phyloP scores from a whole-genome alignment of 1,140 invertebrate genomes.

The Eupristina koningsbergeri region DNA sequence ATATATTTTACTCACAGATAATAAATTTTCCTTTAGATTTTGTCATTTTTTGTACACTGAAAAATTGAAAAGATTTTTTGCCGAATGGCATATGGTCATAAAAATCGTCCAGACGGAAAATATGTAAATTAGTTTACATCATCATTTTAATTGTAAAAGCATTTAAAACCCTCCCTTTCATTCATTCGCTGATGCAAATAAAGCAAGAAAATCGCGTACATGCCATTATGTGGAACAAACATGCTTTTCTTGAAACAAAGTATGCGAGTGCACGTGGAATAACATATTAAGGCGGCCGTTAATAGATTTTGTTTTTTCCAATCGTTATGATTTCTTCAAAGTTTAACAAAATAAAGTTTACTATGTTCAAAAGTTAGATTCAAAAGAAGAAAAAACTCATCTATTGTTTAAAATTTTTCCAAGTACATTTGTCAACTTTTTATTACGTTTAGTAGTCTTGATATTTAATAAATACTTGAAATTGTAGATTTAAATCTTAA shows the following conservation, averaged over 20 bases:
- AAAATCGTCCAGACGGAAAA: background rate
- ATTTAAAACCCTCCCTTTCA: background rate
- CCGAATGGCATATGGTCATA: background rate
- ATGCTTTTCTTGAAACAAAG: conserved; percentile 32
- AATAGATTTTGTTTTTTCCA: conserved; percentile 11
- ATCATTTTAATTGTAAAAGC: background rate
- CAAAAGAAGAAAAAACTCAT: background rate
- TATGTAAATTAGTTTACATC: background rate
- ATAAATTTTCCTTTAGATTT: no score
- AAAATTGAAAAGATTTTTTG: no score
- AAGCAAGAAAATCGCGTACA: background rate
- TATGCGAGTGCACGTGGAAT: conserved; percentile 18
- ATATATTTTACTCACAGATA: no score
- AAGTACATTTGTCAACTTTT: background rate
- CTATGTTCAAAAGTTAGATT: background rate
- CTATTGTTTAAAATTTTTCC: background rate
- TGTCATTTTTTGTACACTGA: no score
- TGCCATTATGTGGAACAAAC: conserved; percentile 20
- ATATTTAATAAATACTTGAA: no score
- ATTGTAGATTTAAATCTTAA: no score
- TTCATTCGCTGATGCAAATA: conserved; percentile 30
- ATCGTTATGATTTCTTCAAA: background rate
- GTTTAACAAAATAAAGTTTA: background rate
- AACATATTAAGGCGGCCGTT: background rate
- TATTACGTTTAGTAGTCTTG: no score